Conservation (phyloP, 2,888 invertebrate genomes). For the Lottia gigantea region DNA sequence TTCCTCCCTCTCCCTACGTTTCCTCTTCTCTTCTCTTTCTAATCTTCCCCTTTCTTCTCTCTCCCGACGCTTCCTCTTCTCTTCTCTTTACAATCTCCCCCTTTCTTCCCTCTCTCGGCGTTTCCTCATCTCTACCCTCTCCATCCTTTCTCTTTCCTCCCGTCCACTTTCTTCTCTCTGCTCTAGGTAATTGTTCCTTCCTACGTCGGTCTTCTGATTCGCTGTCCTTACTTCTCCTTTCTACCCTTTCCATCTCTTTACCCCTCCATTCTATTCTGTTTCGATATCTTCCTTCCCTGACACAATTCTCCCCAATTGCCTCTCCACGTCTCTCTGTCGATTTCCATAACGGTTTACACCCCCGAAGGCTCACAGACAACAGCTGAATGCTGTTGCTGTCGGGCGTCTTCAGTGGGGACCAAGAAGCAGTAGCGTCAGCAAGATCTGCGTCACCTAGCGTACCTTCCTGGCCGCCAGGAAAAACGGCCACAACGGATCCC, state of each 20-base stretch:
- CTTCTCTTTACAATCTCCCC: neutral
- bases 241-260: neutral
- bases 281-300: neutral
- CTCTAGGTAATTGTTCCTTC: neutral
- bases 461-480: too few relatives aligned
- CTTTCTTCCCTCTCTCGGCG: neutral
- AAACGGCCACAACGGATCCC: too few relatives aligned
- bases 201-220: neutral
- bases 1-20: too few relatives aligned
- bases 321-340: neutral
- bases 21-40: neutral
- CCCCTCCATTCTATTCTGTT: neutral
- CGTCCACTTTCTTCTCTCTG: neutral
- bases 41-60: neutral
- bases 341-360: too few relatives aligned
- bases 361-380: too few relatives aligned
- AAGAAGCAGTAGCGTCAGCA: too few relatives aligned
- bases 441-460: too few relatives aligned
- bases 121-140: too few relatives aligned
- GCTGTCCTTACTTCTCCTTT: neutral
- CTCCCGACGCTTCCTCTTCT: neutral
- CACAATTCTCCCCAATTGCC: neutral
- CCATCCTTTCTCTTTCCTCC: neutral
- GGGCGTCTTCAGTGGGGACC: too few relatives aligned
- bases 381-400: too few relatives aligned